These are phyloP conservation scores for Enteromius mattozi DNA, from an alignment of 2,797 vertebrate species.

Conservation along the genomic window DNA sequence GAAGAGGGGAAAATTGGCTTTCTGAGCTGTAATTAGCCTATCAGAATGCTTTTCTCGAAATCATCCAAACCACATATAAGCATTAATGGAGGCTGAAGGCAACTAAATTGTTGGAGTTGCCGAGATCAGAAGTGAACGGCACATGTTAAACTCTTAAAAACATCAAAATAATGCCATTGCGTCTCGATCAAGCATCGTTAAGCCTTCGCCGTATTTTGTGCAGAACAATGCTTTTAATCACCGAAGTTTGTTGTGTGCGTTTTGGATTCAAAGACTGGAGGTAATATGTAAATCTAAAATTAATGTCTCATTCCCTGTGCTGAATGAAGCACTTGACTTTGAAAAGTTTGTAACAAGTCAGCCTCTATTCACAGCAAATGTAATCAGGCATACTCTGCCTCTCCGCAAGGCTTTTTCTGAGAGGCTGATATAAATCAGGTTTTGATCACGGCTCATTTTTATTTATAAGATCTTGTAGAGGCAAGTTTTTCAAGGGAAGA, in stretches of 20 bases:
- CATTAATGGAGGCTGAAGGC: conserved; percentile 19
- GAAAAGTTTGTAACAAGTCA: conserved; percentile 46
- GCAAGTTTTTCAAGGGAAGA: conserved; percentile 30
- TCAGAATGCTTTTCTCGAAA: conserved; percentile 15
- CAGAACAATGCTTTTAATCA: conserved; percentile 37
- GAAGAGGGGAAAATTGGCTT: conserved; percentile 38
- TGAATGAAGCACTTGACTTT: conserved; percentile 43
- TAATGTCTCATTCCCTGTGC: conserved; percentile 24
- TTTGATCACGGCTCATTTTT: conserved; percentile 51
- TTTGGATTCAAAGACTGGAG: conserved; percentile 41
- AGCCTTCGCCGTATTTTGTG: not conserved
- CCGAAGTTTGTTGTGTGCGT: not conserved
- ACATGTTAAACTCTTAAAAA: not conserved
- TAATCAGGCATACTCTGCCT: conserved; percentile 27
- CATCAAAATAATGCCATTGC: not conserved
- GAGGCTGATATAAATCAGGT: conserved; percentile 54
- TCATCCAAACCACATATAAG: not conserved
- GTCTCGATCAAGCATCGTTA: not conserved
- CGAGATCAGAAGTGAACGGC: not conserved
- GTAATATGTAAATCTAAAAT: conserved; percentile 44
- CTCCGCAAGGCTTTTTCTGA: conserved; percentile 26
- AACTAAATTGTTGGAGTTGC: conserved; percentile 17
- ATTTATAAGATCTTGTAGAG: conserved; percentile 50
- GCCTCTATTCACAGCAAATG: conserved; percentile 30
- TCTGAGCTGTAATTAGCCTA: conserved; percentile 40